These are phyloP conservation scores for Tryphoninae sp. DNA, from an alignment of 2,888 invertebrate genomes.

Conservation along the genomic window DNA sequence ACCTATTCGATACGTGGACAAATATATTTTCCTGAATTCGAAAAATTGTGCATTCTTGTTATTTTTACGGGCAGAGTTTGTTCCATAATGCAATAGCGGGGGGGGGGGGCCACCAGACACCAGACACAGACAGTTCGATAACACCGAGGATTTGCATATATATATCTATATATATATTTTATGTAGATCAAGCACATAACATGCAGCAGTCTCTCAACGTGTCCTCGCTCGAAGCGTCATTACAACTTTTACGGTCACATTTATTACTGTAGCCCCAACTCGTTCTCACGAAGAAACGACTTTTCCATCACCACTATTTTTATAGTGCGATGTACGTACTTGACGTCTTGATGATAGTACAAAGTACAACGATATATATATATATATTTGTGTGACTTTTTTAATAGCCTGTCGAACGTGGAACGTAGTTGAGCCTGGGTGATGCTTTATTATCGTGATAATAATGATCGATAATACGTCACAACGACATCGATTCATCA, in stretches of 20 bases:
- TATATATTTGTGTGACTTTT: background rate
- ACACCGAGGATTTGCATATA: conserved; percentile 8
- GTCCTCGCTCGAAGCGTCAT: conserved; percentile 26
- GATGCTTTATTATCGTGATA: conserved; percentile 34
- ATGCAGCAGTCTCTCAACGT: conserved; percentile 16
- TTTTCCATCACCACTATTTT: conserved; percentile 48
- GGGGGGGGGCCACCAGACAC: background rate
- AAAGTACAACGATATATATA: background rate
- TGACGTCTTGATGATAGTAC: conserved; percentile 6
- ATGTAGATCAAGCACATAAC: background rate
- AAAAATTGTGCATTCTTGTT: background rate
- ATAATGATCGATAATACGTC: conserved; percentile 14
- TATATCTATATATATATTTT: background rate
- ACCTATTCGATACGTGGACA: no score
- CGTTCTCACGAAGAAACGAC: conserved; percentile 26
- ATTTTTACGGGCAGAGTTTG: background rate
- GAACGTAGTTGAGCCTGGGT: conserved; percentile 2
- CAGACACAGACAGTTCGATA: conserved; percentile 10
- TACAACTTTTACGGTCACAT: conserved; percentile 47
- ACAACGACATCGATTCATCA: conserved; percentile 1
- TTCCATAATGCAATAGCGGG: conserved; percentile 9
- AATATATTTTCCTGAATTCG: no score
- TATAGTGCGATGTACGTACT: conserved; percentile 49
- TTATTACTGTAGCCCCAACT: conserved; percentile 43
- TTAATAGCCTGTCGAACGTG: background rate